Evolutionary conservation across 2,888 invertebrate genomes (phyloP), one percentile per base, ranked within the genome.

Genomic region (Hermaeophaga mercurialis): DNA sequence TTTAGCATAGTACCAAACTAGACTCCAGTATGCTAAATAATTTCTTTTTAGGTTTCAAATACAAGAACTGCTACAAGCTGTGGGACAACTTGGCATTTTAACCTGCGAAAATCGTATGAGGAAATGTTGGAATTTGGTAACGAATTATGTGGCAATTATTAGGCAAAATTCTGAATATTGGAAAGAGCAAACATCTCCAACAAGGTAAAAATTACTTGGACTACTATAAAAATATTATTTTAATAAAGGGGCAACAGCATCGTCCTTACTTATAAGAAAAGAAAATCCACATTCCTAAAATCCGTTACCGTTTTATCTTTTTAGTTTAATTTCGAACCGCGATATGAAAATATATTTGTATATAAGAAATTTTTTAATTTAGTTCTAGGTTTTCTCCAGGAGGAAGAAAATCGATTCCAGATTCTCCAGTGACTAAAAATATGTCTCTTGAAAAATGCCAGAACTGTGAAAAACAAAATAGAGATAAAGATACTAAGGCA

Each of bases 61-160:
- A 12, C 63, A 57, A 28, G 61, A 64, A 24, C 26, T 69, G 12
- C 49, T 61, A n/a, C 63, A 67, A 18, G 56, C 61, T 3, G 61
- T 61, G 1, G 61, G 64, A 7, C 63, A 65, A 39, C 57, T 63
- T 5, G 69, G 70, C 1, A 63, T 62, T 3, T 53, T 67, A 4
- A 59, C 57, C 15, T 68, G 66, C 54, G 70, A 71, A 54, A 38
- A 63, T 39, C 60, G 63, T 19, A 66, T 65, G 61, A 59, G 54
- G 24, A 65, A 60, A 41, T 67, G 65, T 52, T 69, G 68, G 67
- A 66, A 64, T 55, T 57, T 67, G 22, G 61, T 67, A n/a, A 62
- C 63, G 7, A 67, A 66, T 56, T 68, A 70, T 41, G 59, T 67
- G 49, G 65, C 63, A 3, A 44, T 56, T 41, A 54, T 68, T n/a